Conservation (phyloP, 2,113 vertebrate genomes). For the Aviceda subcristata region DNA sequence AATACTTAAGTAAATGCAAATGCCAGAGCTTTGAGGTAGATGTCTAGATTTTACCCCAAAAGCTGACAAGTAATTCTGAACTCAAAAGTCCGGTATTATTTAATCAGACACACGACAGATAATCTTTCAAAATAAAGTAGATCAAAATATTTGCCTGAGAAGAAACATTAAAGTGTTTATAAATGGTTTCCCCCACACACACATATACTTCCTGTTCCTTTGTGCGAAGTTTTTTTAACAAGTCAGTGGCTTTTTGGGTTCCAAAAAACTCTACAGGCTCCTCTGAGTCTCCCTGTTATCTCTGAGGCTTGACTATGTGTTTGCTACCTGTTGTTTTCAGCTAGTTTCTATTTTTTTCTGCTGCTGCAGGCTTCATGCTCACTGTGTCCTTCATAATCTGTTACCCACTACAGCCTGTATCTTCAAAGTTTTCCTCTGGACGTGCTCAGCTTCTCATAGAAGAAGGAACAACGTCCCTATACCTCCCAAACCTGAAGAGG, state of each 20-base stretch:
- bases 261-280: not conserved
- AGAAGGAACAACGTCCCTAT: not conserved
- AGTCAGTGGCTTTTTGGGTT: not conserved
- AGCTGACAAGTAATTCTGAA: not conserved
- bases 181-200: accelerated
- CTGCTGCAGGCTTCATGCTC: not conserved
- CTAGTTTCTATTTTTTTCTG: not conserved
- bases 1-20: not conserved
- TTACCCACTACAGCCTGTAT: not conserved
- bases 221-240: not conserved
- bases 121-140: not conserved
- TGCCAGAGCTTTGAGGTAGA: not conserved
- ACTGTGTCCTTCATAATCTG: not conserved
- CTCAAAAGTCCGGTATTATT: not conserved
- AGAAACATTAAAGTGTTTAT: not conserved
- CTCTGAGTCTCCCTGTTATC: not conserved
- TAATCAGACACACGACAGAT: not conserved
- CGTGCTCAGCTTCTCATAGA: not conserved
- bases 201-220: not conserved
- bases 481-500: not conserved
- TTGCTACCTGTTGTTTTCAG: not conserved
- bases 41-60: not conserved
- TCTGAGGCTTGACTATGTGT: not conserved
- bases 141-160: not conserved
- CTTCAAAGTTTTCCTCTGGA: not conserved